Percentiles rank a stretch among this genome's conserved stretches.
phyloP scores from a whole-genome alignment of 1,140 invertebrate genomes.

The Aradophagus sp. region DNA sequence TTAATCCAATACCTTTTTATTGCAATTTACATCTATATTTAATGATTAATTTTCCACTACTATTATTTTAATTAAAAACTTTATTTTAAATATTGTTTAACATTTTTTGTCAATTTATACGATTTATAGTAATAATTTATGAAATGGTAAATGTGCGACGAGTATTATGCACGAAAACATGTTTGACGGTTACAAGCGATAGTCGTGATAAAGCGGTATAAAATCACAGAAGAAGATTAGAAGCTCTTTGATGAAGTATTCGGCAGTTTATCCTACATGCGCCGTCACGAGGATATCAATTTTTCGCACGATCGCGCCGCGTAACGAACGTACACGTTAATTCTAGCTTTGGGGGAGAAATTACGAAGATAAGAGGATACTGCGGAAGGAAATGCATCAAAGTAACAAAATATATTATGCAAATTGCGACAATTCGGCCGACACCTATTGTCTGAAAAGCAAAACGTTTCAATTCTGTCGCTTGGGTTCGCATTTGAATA shows the following conservation, averaged over 20 bases:
- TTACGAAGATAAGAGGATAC: conserved; percentile 52
- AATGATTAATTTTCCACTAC: too few relatives aligned
- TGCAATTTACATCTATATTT: too few relatives aligned
- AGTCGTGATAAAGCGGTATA: conserved; percentile 44
- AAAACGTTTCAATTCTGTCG: not conserved
- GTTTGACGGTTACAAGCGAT: conserved; percentile 9
- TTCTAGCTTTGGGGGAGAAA: conserved; percentile 57
- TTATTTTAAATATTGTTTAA: too few relatives aligned
- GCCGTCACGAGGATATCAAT: conserved; percentile 53
- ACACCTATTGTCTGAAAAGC: conserved; percentile 14
- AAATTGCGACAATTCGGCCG: conserved; percentile 20
- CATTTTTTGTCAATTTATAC: too few relatives aligned
- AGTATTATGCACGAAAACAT: conserved; percentile 1
- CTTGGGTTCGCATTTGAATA: conserved; percentile 2
- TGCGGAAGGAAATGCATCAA: conserved; percentile 37
- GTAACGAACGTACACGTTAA: conserved; percentile 60
- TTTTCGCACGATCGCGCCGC: conserved; percentile 59
- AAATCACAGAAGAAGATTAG: conserved; percentile 58
- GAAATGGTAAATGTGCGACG: conserved; percentile 2
- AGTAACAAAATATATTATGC: conserved; percentile 46
- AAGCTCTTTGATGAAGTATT: conserved; percentile 57
- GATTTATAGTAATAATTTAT: not conserved
- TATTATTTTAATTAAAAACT: too few relatives aligned
- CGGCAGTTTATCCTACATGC: conserved; percentile 51
- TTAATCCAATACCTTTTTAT: too few relatives aligned